Percentiles rank a stretch among this genome's conserved stretches.
Evolutionary conservation across 1,140 invertebrate species (phyloP).

Genomic region (Oncopeltus fasciatus): DNA sequence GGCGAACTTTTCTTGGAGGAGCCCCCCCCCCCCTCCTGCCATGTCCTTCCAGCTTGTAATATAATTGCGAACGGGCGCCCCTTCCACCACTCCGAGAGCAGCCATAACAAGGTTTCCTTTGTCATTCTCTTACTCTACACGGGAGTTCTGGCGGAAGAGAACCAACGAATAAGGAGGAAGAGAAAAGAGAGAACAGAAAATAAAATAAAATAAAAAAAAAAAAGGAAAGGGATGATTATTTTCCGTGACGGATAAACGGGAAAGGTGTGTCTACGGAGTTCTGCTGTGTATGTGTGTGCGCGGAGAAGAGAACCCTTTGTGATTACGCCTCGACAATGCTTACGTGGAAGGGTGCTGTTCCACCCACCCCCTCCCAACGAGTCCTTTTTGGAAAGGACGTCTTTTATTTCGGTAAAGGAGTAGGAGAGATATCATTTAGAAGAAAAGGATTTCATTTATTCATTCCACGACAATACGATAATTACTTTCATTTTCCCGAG

Average conservation of each 20-base stretch:
- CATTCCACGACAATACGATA: too few species aligned
- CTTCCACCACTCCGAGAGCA: not conserved
- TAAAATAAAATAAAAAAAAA: not conserved
- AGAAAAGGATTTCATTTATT: too few species aligned
- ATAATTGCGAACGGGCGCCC: slow-evolving; percentile 2
- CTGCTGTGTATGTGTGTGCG: too few species aligned
- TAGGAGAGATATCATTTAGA: too few species aligned
- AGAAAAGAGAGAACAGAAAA: slow-evolving; percentile 1
- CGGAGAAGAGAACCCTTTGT: too few species aligned
- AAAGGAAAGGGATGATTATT: slow-evolving; percentile 1
- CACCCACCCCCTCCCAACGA: too few species aligned
- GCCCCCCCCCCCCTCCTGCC: not conserved
- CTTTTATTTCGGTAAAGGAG: too few species aligned
- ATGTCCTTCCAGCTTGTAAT: slow-evolving; percentile 6
- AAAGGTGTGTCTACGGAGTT: too few species aligned
- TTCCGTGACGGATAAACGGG: slow-evolving; percentile 5
- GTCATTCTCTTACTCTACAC: not conserved
- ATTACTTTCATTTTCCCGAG: too few species aligned
- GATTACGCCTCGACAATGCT: too few species aligned
- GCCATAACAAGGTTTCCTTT: slow-evolving; percentile 9
- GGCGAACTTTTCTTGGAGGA: slow-evolving; percentile 6
- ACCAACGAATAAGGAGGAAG: not conserved
- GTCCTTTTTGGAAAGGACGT: too few species aligned
- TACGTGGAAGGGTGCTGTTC: too few species aligned
- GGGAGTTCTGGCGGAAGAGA: not conserved